These are phyloP conservation scores for Monomorium pharaonis DNA, from an alignment of 1,140 invertebrate genomes.

Conservation along the genomic window DNA sequence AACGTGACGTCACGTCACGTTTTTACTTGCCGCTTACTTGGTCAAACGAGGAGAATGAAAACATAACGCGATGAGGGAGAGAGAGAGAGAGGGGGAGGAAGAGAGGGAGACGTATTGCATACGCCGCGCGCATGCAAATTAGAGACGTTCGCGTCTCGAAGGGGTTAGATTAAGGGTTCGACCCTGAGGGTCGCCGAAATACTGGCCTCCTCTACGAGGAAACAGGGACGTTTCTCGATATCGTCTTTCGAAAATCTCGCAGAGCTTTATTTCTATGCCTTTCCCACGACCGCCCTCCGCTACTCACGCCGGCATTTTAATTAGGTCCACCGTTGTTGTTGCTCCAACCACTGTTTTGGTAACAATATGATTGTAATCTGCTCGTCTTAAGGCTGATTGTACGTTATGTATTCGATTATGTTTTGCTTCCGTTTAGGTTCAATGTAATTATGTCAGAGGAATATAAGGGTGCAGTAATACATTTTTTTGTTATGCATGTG, in stretches of 20 bases:
- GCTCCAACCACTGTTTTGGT: slow-evolving; percentile 12
- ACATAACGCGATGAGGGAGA: slow-evolving; percentile 11
- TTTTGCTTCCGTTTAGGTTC: slow-evolving; percentile 24
- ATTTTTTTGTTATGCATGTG: background rate
- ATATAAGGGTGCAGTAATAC: background rate
- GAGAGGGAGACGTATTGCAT: slow-evolving; percentile 35
- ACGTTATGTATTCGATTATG: slow-evolving; percentile 50
- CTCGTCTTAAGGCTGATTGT: background rate
- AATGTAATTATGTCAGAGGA: background rate
- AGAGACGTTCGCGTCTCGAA: slow-evolving; percentile 67
- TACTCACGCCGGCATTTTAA: slow-evolving; percentile 63
- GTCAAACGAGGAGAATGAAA: slow-evolving; percentile 32
- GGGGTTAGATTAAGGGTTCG: slow-evolving; percentile 66
- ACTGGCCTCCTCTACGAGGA: slow-evolving; percentile 44
- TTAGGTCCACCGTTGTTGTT: slow-evolving; percentile 61
- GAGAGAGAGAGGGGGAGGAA: slow-evolving; percentile 19
- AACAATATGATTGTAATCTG: slow-evolving; percentile 67
- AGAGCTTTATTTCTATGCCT: slow-evolving; percentile 32
- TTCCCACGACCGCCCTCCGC: slow-evolving; percentile 72
- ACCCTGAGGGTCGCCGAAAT: slow-evolving; percentile 64
- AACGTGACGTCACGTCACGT: slow-evolving; percentile 67
- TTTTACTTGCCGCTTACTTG: slow-evolving; percentile 63
- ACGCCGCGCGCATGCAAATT: slow-evolving; percentile 68
- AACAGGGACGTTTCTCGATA: slow-evolving; percentile 64
- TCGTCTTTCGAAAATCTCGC: slow-evolving; percentile 71